Evolutionary conservation across 2,113 vertebrate species (phyloP).

Genomic region (Oreochromis tanganicae): DNA sequence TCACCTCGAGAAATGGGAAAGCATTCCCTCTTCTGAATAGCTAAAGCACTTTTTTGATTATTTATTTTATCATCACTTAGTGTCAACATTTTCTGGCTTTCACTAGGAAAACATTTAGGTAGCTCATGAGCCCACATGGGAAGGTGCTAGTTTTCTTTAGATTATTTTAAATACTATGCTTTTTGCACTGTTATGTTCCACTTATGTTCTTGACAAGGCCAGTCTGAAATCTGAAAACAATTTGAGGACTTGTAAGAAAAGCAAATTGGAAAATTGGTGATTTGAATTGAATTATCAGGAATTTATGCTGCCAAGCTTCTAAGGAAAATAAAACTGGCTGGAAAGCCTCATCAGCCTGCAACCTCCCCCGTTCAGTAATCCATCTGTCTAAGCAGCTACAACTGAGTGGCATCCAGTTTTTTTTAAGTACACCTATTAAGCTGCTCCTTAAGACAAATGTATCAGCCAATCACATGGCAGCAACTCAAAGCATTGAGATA

Average conservation of each 20-base stretch:
- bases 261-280: background rate
- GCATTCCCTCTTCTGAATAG: background rate
- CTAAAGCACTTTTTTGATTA: background rate
- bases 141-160: background rate
- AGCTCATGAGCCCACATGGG: background rate
- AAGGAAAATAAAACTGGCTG: background rate
- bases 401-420: background rate
- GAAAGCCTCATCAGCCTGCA: background rate
- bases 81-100: background rate
- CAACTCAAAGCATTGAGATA: background rate
- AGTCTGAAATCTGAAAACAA: background rate
- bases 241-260: background rate
- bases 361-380: background rate
- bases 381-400: background rate
- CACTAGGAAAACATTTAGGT: background rate
- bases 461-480: background rate
- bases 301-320: background rate
- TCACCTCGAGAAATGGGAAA: background rate
- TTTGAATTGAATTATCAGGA: background rate
- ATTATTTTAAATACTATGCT: background rate
- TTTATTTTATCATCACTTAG: background rate
- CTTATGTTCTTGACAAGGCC: background rate
- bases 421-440: background rate
- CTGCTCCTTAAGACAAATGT: background rate
- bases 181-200: fast-evolving